Evolutionary conservation across 2,888 invertebrate species (phyloP).

Genomic region (Pheosia gnoma): DNA sequence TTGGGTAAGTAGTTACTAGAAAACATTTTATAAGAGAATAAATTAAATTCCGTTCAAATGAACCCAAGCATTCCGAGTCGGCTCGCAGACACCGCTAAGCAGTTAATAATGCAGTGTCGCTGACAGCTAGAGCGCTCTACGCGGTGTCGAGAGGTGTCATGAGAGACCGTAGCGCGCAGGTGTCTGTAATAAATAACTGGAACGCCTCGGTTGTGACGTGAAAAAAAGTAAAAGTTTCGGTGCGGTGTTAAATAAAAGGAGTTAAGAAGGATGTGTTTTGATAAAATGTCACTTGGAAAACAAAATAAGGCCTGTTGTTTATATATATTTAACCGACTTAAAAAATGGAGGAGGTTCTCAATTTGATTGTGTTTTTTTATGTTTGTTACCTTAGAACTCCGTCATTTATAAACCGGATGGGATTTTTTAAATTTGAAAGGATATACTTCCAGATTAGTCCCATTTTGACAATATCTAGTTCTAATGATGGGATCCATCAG

Average conservation of each 20-base stretch:
- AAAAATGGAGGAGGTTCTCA: too few relatives aligned
- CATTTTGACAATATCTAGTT: too few relatives aligned
- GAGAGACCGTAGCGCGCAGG: slow-evolving; percentile 62
- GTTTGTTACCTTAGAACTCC: too few relatives aligned
- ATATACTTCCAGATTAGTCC: too few relatives aligned
- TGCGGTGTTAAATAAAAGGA: slow-evolving; percentile 31
- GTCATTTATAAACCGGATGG: too few relatives aligned
- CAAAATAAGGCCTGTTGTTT: too few relatives aligned
- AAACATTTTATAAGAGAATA: slow-evolving; percentile 15
- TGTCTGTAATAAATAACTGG: slow-evolving; percentile 59
- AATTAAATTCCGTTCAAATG: slow-evolving; percentile 12
- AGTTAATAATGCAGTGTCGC: slow-evolving; percentile 65
- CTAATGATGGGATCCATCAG: too few relatives aligned
- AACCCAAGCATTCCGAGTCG: background rate
- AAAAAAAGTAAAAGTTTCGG: slow-evolving; percentile 24
- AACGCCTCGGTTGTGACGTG: slow-evolving; percentile 24
- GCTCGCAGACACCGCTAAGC: slow-evolving; percentile 33
- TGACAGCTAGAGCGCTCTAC: slow-evolving; percentile 53
- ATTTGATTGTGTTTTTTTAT: too few relatives aligned
- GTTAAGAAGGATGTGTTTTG: background rate
- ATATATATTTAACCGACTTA: too few relatives aligned
- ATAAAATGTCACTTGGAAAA: too few relatives aligned
- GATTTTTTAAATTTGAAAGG: too few relatives aligned
- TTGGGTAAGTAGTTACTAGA: background rate
- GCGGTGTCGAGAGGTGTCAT: slow-evolving; percentile 46